Conservation (phyloP, 2,888 invertebrate genomes). For the Lycia hirtaria region DNA sequence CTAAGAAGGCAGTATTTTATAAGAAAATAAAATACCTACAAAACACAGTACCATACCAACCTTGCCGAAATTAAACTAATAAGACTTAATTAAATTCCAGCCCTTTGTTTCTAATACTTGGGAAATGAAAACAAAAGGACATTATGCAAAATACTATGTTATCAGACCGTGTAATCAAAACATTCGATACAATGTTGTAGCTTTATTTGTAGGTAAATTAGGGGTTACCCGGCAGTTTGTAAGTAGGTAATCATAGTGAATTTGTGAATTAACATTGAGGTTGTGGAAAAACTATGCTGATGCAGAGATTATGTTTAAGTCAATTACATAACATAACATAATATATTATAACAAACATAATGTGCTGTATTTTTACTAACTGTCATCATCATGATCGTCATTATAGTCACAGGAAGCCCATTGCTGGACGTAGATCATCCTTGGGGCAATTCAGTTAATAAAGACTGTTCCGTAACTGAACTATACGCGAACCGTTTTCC, state of each 20-base stretch:
- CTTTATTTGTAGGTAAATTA: conserved; percentile 23
- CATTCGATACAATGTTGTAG: conserved; percentile 28
- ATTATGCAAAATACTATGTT: conserved; percentile 49
- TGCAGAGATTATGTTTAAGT: neutral
- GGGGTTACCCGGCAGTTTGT: neutral
- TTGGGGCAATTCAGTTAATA: no score
- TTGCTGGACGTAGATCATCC: no score
- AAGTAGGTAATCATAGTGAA: neutral
- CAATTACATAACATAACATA: neutral
- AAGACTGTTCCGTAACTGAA: no score
- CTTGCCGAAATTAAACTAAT: conserved; percentile 35
- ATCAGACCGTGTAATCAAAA: conserved; percentile 46
- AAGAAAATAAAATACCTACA: neutral
- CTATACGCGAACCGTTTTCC: no score
- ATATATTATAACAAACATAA: no score
- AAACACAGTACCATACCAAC: neutral
- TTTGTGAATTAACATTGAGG: neutral
- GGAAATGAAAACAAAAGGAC: conserved; percentile 53
- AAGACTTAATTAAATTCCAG: conserved; percentile 34
- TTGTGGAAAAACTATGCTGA: neutral
- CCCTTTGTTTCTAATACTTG: conserved; percentile 52
- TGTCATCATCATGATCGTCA: no score
- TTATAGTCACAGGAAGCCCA: no score
- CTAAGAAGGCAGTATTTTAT: no score
- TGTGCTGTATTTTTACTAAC: no score